A percentile compares a stretch with the other conserved stretches of the same genome.
Conservation (phyloP, 2,797 vertebrate species). For the Hyperoplus lanceolatus region DNA sequence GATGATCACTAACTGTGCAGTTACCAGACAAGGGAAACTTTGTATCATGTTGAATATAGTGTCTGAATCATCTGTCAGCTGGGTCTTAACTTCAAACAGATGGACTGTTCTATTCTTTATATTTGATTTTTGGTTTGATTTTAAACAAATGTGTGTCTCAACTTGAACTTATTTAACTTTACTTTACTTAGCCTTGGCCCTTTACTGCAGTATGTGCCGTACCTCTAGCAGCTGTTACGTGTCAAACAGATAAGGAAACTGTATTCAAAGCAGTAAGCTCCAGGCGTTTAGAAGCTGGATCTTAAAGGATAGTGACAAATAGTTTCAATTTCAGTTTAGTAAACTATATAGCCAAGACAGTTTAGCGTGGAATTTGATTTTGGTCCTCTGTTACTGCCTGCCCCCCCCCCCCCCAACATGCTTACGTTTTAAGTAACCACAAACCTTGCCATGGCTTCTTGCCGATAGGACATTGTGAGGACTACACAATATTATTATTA, state of each 20-base stretch:
- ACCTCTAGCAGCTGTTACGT: slow-evolving; percentile 38
- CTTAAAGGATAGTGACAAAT: not conserved
- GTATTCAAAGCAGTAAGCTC: slow-evolving; percentile 57
- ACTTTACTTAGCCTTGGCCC: not conserved
- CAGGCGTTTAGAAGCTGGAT: not conserved
- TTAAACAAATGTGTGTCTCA: not conserved
- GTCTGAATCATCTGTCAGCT: not conserved
- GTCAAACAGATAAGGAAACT: slow-evolving; percentile 53
- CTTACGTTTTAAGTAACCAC: slow-evolving; percentile 15
- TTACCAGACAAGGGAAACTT: not conserved
- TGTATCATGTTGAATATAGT: not conserved
- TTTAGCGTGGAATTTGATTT: not conserved
- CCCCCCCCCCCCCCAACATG: not conserved
- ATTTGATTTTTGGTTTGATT: not conserved
- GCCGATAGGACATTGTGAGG: not conserved
- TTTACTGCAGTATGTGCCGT: not conserved
- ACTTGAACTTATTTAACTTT: not conserved
- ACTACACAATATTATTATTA: slow-evolving; percentile 10
- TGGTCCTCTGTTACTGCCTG: not conserved
- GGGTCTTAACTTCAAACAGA: not conserved
- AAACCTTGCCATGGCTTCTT: slow-evolving; percentile 3
- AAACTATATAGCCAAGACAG: not conserved
- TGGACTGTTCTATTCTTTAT: not conserved
- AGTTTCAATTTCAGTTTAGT: not conserved
- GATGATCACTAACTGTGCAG: too few relatives aligned